Evolutionary conservation across 2,888 invertebrate species (phyloP).

Genomic region (Drosophila prostipennis): DNA sequence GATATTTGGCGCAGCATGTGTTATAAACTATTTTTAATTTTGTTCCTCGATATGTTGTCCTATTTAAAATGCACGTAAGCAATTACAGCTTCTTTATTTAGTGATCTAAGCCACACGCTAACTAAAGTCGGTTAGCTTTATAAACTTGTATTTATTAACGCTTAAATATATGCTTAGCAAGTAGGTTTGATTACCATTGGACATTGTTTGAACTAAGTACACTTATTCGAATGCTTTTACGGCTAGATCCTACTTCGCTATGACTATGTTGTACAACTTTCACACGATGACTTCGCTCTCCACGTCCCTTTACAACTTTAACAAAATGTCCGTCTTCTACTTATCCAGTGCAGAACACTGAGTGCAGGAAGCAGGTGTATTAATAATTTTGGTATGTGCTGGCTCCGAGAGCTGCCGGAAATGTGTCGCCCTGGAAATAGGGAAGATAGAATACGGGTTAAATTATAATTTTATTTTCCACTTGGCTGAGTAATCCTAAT

Average conservation of each 20-base stretch:
- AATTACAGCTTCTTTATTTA: constrained; percentile 47
- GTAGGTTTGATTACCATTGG: constrained; percentile 58
- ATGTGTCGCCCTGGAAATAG: constrained; percentile 76
- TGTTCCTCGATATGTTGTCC: constrained; percentile 65
- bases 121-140: constrained; percentile 48
- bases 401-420: constrained; percentile 56
- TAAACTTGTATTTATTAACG: constrained; percentile 75
- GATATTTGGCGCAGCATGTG: constrained; percentile 34
- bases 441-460: not conserved
- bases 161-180: constrained; percentile 68
- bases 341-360: constrained; percentile 44
- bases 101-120: constrained; percentile 42
- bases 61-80: constrained; percentile 26
- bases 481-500: not conserved
- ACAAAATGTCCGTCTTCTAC: constrained; percentile 27
- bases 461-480: not conserved
- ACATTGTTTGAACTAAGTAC: constrained; percentile 69
- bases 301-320: constrained; percentile 39
- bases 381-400: constrained; percentile 42
- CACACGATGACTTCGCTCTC: constrained; percentile 8
- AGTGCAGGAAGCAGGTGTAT: constrained; percentile 24
- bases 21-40: constrained; percentile 35
- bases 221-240: constrained; percentile 55
- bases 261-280: constrained; percentile 61
- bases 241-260: constrained; percentile 52